Evolutionary conservation across 2,888 invertebrate genomes (phyloP).

Genomic region (Alsophila aescularia): DNA sequence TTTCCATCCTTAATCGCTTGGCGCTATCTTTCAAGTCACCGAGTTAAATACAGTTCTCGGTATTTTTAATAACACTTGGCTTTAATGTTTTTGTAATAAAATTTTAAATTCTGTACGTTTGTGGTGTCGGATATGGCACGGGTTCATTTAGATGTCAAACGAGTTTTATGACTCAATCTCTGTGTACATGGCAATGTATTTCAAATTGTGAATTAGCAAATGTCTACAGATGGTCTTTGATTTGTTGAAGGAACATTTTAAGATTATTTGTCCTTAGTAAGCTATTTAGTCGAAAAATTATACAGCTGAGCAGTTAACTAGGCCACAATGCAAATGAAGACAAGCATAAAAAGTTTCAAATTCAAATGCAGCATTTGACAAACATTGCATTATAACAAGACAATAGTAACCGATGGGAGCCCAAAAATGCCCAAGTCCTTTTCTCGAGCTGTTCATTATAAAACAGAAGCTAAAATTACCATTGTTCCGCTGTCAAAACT

Average conservation of each 20-base stretch:
- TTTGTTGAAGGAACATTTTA: slow-evolving; percentile 1
- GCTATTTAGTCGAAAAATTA: slow-evolving; percentile 17
- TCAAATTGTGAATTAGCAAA: slow-evolving; percentile 9
- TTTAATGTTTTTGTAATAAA: slow-evolving; percentile 35
- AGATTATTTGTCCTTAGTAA: slow-evolving; percentile 7
- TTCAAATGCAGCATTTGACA: slow-evolving; percentile 33
- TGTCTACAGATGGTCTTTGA: slow-evolving; percentile 8
- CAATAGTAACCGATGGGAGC: slow-evolving; percentile 45
- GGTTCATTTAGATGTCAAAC: slow-evolving; percentile 19
- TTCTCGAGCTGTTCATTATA: slow-evolving; percentile 63
- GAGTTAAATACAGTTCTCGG: slow-evolving; percentile 46
- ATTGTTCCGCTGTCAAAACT: slow-evolving; percentile 75
- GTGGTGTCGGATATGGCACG: slow-evolving; percentile 19
- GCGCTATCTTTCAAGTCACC: slow-evolving; percentile 68
- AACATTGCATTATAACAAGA: slow-evolving; percentile 43
- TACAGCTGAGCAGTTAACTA: slow-evolving; percentile 26
- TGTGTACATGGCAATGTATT: slow-evolving; percentile 13
- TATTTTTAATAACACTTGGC: slow-evolving; percentile 40
- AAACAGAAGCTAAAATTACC: slow-evolving; percentile 73
- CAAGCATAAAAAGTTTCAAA: slow-evolving; percentile 27
- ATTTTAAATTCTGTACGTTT: slow-evolving; percentile 28
- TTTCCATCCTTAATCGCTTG: slow-evolving; percentile 64
- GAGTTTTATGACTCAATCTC: slow-evolving; percentile 28
- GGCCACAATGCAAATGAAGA: slow-evolving; percentile 28
- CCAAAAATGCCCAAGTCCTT: slow-evolving; percentile 49